Conservation (phyloP, 2,797 vertebrate species). For the Chrosomus eos region DNA sequence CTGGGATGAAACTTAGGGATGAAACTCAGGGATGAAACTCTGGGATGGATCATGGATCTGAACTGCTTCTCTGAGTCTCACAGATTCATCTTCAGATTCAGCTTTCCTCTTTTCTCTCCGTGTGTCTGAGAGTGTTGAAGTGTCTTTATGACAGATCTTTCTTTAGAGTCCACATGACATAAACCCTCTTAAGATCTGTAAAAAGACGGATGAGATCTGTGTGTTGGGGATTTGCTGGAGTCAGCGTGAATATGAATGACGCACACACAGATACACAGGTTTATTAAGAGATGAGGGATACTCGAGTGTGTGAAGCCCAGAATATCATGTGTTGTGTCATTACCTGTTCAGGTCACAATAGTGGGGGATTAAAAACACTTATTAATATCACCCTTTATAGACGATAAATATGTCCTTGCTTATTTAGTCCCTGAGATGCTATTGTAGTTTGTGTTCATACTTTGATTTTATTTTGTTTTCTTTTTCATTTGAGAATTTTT, state of each 20-base stretch:
- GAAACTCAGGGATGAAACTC: no score
- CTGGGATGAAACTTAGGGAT: neutral
- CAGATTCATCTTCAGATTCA: neutral
- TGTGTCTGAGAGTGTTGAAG: neutral
- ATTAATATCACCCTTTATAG: neutral
- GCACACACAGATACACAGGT: neutral
- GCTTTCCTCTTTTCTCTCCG: neutral
- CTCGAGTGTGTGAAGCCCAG: neutral
- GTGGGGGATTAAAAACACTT: neutral
- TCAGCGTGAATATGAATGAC: neutral
- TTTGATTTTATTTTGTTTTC: no score
- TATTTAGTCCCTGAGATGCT: no score
- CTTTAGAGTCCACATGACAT: conserved; percentile 18
- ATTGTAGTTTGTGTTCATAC: no score
- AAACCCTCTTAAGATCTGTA: neutral
- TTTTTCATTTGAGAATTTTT: no score
- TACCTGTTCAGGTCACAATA: neutral
- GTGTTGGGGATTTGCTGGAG: neutral
- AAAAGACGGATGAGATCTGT: neutral
- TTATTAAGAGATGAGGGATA: conserved; percentile 5
- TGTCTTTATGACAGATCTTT: neutral
- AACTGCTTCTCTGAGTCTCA: neutral
- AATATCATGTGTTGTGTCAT: neutral
- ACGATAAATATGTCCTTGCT: no score
- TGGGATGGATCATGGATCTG: neutral